A percentile compares a stretch with the other conserved stretches of the same genome.
These are phyloP conservation scores for Phataginus tricuspis DNA, from an alignment of 2,797 vertebrate genomes.

Conservation along the genomic window DNA sequence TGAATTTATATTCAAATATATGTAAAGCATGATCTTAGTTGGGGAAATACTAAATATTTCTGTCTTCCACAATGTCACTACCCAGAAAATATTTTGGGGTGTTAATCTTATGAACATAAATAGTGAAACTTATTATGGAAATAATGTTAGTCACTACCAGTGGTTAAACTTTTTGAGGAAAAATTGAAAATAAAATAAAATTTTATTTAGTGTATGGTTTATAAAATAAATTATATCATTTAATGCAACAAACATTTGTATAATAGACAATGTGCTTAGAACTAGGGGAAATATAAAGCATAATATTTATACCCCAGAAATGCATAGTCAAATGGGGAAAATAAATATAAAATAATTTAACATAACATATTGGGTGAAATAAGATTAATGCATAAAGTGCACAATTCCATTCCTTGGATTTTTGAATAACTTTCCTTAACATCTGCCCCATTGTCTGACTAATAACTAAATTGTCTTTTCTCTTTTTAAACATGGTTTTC, in stretches of 20 bases:
- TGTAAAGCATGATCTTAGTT: slow-evolving; percentile 29
- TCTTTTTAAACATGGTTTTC: slow-evolving; percentile 53
- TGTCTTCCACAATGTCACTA: slow-evolving; percentile 6
- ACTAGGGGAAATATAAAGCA: neutral
- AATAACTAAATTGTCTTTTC: slow-evolving; percentile 41
- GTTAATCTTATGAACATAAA: neutral
- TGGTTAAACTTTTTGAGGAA: neutral
- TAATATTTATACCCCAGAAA: neutral
- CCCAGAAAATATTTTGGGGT: neutral
- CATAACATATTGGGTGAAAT: neutral
- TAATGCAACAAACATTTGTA: neutral
- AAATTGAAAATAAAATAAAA: neutral
- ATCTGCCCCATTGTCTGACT: neutral
- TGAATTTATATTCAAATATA: neutral
- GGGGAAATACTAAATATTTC: slow-evolving; percentile 30
- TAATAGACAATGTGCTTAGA: neutral
- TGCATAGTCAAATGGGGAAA: neutral
- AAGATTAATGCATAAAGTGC: neutral
- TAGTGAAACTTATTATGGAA: slow-evolving; percentile 23
- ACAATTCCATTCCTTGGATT: slow-evolving; percentile 36
- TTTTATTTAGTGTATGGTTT: neutral
- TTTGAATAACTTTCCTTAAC: slow-evolving; percentile 43
- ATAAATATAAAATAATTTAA: slow-evolving; percentile 35
- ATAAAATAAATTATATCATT: slow-evolving; percentile 36
- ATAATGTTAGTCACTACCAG: slow-evolving; percentile 19